A percentile compares a stretch with the other conserved stretches of the same genome.
These are phyloP conservation scores for Drosophila peninsularis DNA, from an alignment of 2,888 invertebrate species.

Conservation along the genomic window DNA sequence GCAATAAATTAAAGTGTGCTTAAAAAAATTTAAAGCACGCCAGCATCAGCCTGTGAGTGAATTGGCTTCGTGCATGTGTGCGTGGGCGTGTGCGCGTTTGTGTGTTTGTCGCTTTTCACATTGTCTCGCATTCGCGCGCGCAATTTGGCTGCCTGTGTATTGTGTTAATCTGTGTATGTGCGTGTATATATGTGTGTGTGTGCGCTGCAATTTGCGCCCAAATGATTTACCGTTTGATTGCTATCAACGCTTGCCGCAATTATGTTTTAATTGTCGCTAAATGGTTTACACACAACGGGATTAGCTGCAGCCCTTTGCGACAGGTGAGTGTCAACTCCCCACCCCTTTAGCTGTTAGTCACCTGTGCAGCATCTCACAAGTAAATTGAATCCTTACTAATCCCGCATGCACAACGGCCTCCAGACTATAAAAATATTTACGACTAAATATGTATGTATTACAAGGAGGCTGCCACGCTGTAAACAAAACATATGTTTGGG, in stretches of 20 bases:
- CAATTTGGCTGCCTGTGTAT: constrained; percentile 32
- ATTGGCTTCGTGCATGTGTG: constrained; percentile 3
- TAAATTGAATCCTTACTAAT: constrained; percentile 67
- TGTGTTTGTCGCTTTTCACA: constrained; percentile 26
- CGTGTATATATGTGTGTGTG: constrained; percentile 22
- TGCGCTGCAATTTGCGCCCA: constrained; percentile 49
- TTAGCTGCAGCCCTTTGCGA: constrained; percentile 55
- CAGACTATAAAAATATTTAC: constrained; percentile 81
- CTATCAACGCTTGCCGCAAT: constrained; percentile 73
- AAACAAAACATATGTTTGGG: constrained; percentile 66
- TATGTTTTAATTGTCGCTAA: constrained; percentile 77
- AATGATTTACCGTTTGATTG: constrained; percentile 72
- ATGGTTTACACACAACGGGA: constrained; percentile 74
- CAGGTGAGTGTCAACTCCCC: constrained; percentile 45
- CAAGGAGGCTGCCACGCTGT: constrained; percentile 33
- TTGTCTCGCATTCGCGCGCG: constrained; percentile 59
- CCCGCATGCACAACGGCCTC: constrained; percentile 34
- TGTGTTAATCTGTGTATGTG: constrained; percentile 16
- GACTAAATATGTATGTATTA: constrained; percentile 73
- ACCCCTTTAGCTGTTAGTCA: not conserved
- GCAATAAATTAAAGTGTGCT: constrained; percentile 59
- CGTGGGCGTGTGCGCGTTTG: not conserved
- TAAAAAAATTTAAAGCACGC: constrained; percentile 41
- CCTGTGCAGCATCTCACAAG: constrained; percentile 26
- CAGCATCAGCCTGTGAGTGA: constrained; percentile 28